Evolutionary conservation across 2,888 invertebrate species (phyloP).

Genomic region (Chydorus sphaericus): DNA sequence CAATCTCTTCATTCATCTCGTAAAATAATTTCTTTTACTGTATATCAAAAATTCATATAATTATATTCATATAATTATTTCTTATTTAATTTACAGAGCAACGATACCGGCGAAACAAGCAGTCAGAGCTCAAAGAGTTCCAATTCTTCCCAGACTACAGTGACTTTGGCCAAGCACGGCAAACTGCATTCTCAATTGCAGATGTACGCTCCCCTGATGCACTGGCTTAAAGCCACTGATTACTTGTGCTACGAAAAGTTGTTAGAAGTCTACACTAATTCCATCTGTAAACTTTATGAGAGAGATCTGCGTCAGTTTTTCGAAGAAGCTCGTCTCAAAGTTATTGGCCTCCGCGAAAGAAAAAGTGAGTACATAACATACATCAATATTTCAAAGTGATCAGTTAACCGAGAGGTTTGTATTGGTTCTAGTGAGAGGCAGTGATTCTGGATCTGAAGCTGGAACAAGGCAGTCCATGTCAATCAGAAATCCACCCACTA

Average conservation of each 20-base stretch:
- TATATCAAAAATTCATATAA: slow-evolving; percentile 32
- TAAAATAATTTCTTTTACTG: slow-evolving; percentile 23
- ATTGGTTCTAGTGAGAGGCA: slow-evolving; percentile 15
- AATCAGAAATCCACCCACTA: background rate
- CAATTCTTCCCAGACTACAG: slow-evolving; percentile 23
- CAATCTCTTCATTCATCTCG: slow-evolving; percentile 87
- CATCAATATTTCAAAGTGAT: background rate
- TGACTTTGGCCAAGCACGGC: slow-evolving; percentile 58
- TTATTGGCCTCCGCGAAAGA: slow-evolving; percentile 26
- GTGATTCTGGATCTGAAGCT: slow-evolving; percentile 15
- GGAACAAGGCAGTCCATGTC: slow-evolving; percentile 1
- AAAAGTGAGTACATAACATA: slow-evolving; percentile 9
- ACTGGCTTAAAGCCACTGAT: slow-evolving; percentile 79
- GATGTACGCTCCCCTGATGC: slow-evolving; percentile 79
- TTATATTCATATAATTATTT: background rate
- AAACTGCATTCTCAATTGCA: slow-evolving; percentile 71
- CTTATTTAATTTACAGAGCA: slow-evolving; percentile 33
- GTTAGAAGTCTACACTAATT: slow-evolving; percentile 61
- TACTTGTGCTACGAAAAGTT: slow-evolving; percentile 64
- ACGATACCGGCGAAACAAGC: slow-evolving; percentile 50
- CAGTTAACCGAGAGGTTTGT: too few relatives aligned
- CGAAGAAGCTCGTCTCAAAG: slow-evolving; percentile 49
- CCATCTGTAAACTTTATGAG: slow-evolving; percentile 75
- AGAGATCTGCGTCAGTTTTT: slow-evolving; percentile 65
- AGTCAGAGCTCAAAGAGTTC: slow-evolving; percentile 23